These are phyloP conservation scores for Scaptomyza parva DNA, from an alignment of 2,888 invertebrate species.

Conservation along the genomic window DNA sequence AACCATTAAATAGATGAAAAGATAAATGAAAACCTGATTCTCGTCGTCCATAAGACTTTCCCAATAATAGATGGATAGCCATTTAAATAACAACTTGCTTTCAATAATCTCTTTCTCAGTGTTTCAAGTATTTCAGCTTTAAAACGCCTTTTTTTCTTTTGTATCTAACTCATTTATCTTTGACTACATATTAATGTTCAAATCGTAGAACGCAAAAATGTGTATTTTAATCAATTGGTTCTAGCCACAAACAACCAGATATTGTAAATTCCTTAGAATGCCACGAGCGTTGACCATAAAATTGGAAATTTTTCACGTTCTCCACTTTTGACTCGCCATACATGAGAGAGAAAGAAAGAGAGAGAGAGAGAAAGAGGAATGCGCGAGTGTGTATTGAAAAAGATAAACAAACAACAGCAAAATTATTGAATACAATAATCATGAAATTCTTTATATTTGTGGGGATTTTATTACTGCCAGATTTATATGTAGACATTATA, in stretches of 20 bases:
- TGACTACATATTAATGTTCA: constrained; percentile 1
- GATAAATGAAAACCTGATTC: not conserved
- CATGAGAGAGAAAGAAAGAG: constrained; percentile 1
- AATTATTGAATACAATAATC: constrained; percentile 50
- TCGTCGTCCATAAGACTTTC: not conserved
- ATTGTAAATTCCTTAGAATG: constrained; percentile 63
- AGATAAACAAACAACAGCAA: constrained; percentile 68
- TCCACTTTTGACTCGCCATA: constrained; percentile 3
- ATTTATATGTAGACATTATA: constrained; percentile 59
- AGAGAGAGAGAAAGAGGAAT: not conserved
- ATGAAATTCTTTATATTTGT: constrained; percentile 52
- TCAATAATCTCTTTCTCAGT: not conserved
- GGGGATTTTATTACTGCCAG: constrained; percentile 40
- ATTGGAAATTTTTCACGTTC: constrained; percentile 77
- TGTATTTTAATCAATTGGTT: constrained; percentile 65
- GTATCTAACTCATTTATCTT: constrained; percentile 10
- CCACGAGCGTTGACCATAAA: constrained; percentile 77
- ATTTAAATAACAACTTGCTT: not conserved
- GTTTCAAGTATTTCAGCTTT: not conserved
- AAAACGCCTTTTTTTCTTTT: constrained; percentile 4
- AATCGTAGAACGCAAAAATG: constrained; percentile 33
- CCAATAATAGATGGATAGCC: not conserved
- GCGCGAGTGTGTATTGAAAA: constrained; percentile 30
- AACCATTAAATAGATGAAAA: too few relatives aligned
- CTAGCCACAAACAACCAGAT: constrained; percentile 44